A percentile compares a stretch with the other conserved stretches of the same genome.
Conservation (phyloP, 2,888 invertebrate genomes). For the Panopea generosa region DNA sequence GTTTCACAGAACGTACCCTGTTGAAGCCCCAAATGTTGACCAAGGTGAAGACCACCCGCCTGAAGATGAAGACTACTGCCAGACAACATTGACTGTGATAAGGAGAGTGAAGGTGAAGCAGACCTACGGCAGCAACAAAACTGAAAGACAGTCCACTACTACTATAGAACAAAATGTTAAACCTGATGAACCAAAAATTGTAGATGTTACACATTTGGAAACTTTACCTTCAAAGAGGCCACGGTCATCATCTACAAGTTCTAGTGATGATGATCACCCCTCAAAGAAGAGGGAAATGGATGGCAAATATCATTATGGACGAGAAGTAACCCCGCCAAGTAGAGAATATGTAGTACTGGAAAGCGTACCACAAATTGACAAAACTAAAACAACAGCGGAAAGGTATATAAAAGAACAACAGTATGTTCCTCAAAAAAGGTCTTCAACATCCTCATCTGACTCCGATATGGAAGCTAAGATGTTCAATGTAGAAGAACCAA, state of each 20-base stretch:
- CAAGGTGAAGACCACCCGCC: slow-evolving; percentile 48
- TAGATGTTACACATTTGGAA: slow-evolving; percentile 28
- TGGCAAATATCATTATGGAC: slow-evolving; percentile 15
- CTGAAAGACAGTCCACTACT: slow-evolving; percentile 51
- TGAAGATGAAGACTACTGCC: slow-evolving; percentile 63
- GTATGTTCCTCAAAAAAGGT: background rate
- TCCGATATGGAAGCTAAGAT: slow-evolving; percentile 22
- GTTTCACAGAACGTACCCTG: slow-evolving; percentile 45
- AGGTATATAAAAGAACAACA: slow-evolving; percentile 4
- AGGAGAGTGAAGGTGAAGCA: slow-evolving; percentile 57
- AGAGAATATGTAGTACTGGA: slow-evolving; percentile 47
- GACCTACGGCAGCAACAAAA: slow-evolving; percentile 50
- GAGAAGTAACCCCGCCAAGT: slow-evolving; percentile 48
- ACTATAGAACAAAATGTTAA: slow-evolving; percentile 43
- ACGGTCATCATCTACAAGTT: slow-evolving; percentile 21
- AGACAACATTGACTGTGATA: slow-evolving; percentile 56
- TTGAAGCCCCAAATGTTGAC: slow-evolving; percentile 38
- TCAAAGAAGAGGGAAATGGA: slow-evolving; percentile 38
- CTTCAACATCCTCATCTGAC: background rate
- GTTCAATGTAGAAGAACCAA: slow-evolving; percentile 23
- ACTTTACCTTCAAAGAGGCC: slow-evolving; percentile 14
- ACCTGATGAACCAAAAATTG: slow-evolving; percentile 26
- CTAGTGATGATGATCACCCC: slow-evolving; percentile 33
- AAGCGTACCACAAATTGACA: background rate
- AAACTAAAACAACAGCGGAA: background rate